Evolutionary conservation across 2,113 vertebrate genomes (phyloP), one percentile per base, ranked within the genome.

Genomic region (Brachyistius frenatus): DNA sequence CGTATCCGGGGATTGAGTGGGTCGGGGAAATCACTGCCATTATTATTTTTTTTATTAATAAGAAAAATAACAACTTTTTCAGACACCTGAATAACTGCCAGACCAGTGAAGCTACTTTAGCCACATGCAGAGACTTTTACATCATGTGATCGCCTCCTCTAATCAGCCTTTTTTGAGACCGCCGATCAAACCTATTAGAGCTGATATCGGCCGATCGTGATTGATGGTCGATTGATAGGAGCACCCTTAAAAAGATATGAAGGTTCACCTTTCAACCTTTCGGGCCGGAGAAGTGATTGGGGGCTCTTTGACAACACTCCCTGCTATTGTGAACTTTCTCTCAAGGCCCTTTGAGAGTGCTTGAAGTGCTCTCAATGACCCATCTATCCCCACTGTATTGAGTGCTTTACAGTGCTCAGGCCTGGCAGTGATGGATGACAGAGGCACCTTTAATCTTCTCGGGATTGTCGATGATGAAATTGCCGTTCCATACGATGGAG

Each of bases 381-480:
- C 84, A 79, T 91, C 84, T 78, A 80, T 90, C 68, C 76, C 70
- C 73, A 10, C 68, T 73, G 76, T 80, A 92, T 87, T 86, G 86
- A 93, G 91, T 80, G 83, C 84, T 90, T 89, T 85, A 84, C 81
- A 86, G 68, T 81, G 47, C 78, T 86, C 44, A 64, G 82, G 91
- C 69, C 62, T 89, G 78, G 87, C 83, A 85, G 81, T 89, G 88
- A 93, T 85, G 86, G 86, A 91, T 83, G 73, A 80, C 66, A 82
- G 73, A 82, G 79, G 91, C 94, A 99, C 98, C 97, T 97, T 97
- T 97, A 94, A 99, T 94, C 80, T 95, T 93, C 89, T 97, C 96
- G 0, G 98, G 98, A 92, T 99, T 99, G 95, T 99, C 98, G 2
- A 99, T 99, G 87, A 98, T 95, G 64, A 99, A 99, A 87, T 98